These are phyloP conservation scores for Conomelus anceps DNA, from an alignment of 2,888 invertebrate genomes.

Conservation along the genomic window DNA sequence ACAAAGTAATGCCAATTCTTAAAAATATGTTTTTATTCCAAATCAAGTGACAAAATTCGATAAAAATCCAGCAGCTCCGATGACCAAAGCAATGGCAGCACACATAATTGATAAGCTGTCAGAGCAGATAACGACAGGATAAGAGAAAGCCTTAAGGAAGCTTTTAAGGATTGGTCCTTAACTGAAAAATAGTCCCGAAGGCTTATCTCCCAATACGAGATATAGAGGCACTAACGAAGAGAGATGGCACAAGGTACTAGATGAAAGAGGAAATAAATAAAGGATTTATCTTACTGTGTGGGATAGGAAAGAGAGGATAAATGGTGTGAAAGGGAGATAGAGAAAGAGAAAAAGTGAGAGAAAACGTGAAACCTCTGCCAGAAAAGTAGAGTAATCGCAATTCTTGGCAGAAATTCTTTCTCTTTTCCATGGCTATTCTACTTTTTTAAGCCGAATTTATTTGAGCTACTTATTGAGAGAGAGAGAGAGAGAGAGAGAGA, in stretches of 20 bases:
- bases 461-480: background rate
- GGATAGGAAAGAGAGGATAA: background rate
- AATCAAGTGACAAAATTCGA: too few relatives aligned
- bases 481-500: background rate
- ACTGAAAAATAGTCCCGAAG: background rate
- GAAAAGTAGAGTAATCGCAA: background rate
- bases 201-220: background rate
- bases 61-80: too few relatives aligned
- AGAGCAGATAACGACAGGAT: too few relatives aligned
- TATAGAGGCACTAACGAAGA: background rate
- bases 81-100: too few relatives aligned
- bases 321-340: background rate
- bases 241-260: background rate
- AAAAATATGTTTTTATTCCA: too few relatives aligned
- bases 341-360: background rate
- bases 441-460: background rate
- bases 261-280: background rate
- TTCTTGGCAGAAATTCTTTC: background rate
- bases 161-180: background rate
- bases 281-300: background rate
- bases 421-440: background rate
- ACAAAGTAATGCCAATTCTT: too few relatives aligned
- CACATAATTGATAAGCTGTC: too few relatives aligned
- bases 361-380: background rate
- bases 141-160: background rate